These are phyloP conservation scores for Zonitis immaculata DNA, from an alignment of 2,888 invertebrate species.

Conservation along the genomic window DNA sequence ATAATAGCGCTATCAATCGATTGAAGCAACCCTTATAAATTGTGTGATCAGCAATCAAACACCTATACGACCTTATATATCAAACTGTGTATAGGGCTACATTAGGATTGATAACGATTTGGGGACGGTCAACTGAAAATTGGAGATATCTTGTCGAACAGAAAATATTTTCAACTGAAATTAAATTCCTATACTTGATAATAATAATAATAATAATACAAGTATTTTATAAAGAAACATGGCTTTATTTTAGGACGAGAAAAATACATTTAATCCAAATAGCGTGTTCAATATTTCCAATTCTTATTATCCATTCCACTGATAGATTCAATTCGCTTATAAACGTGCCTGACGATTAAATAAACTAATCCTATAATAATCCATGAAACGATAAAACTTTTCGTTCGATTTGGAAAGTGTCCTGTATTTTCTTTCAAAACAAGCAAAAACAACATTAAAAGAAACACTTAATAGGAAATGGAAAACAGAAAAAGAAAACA, in stretches of 20 bases:
- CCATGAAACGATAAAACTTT: not conserved
- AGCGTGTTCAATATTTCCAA: not conserved
- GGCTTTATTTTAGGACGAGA: not conserved
- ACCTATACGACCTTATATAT: not conserved
- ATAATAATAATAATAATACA: no score
- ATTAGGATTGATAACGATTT: not conserved
- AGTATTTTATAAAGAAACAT: no score
- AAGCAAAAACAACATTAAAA: slow-evolving; percentile 1
- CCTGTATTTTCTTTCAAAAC: slow-evolving; percentile 9
- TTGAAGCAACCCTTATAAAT: not conserved
- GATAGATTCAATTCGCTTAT: not conserved
- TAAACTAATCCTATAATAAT: slow-evolving; percentile 1
- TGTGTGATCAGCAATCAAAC: not conserved
- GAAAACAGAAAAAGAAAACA: slow-evolving; percentile 19
- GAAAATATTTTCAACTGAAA: no score
- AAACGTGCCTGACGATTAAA: slow-evolving; percentile 3
- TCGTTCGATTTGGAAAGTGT: not conserved
- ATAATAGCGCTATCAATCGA: not conserved
- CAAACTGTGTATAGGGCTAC: not conserved
- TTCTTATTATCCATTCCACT: not conserved
- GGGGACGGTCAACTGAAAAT: not conserved
- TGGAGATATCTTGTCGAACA: not conserved
- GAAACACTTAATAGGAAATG: slow-evolving; percentile 11
- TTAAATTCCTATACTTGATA: no score
- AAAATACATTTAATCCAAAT: not conserved